Base-by-base conservation (phyloP, 1,140 invertebrate species). In the Gonatopus flavifemur region DNA sequence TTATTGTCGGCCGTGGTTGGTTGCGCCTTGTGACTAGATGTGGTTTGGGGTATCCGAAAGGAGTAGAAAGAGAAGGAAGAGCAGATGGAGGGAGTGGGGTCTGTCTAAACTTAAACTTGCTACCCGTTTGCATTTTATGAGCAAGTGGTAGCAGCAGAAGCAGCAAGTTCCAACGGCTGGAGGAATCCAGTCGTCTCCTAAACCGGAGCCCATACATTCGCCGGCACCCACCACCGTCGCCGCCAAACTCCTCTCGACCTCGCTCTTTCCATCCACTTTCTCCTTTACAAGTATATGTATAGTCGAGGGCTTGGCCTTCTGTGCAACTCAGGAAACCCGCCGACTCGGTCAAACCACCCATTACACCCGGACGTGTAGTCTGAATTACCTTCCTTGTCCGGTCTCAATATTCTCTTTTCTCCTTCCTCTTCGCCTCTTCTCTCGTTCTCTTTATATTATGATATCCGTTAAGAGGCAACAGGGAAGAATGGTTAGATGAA, bases 51-150 rank as follows among this genome's bases (percentile, higher is more conserved):
- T 25, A 33, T 9, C 7, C 9, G 13, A 25, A 32, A 15, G 12
- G 24, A 22, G 37, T 16, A 18, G 51, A 16, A 22, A 35, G 38
- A 25, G 24, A 18, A 18, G 33, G 16, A 18, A 41, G 30, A 43
- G 31, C 20, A 49, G 39, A 50, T 51, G 22, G 33, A 18, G 28
- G 46, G 32, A 40, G 32, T 33, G 45, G 32, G 35, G 44, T 35
- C 55, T 53, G 62, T 62, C 68, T 66, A 69, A 70, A 72, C 68
- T 69, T 72, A 68, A 70, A 72, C 68, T 65, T 69, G 66, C 66
- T 64, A 58, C 53, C 58, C 61, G 66, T 70, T 72, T 69, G 69
- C 69, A 70, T 72, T 70, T 72, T 72, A 72, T 57, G 69, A 69
- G 59, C 66, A 47, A 52, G 49, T 44, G 50, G 32, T 50, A 43